Evolutionary conservation across 2,113 vertebrate species (phyloP), one percentile per base, ranked within the genome.

Genomic region (Myiopsitta monachus): DNA sequence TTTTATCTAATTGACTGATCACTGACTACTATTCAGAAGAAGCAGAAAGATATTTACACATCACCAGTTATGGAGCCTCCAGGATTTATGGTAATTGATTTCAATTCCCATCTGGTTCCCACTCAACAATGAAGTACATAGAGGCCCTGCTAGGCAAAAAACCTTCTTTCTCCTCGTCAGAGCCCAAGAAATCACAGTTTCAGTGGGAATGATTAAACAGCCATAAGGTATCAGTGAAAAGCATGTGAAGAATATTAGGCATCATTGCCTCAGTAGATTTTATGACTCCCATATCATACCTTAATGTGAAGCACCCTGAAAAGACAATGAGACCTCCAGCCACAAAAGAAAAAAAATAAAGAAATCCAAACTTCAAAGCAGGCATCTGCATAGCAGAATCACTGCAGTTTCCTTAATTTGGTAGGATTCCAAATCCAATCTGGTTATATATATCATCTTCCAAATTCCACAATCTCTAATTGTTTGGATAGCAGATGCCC

Each of bases 1-100:
- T 95, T 96, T 96, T 97, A 92, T 96, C 89, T 97, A 97, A 97
- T 96, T 97, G 97, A 91, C 92, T 97, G 92, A 95, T 96, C 97
- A 97, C 68, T 95, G 89, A 96, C 88, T 97, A 90, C 91, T 92
- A 96, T 97, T 98, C 95, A 94, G 95, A 97, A 95, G 91, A 95
- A 97, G 87, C 93, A 96, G 95, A 97, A 97, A 96, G 93, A 95
- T 93, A 96, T 94, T 97, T 97, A 96, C 95, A 95, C 76, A 87
- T 97, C 93, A 96, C 94, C 94, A 96, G 92, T 97, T 96, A 96
- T 97, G 75, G 88, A 95, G 92, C 90, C 90, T 89, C 47, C 73
- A 96, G 85, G 91, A 97, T 97, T 95, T 96, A 97, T 97, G 94
- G 81, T 97, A 96, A 97, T 73, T 97, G 93, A 95, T 96, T 97